Percentiles rank a stretch among this genome's conserved stretches.
These are phyloP conservation scores for Drosophila equinoxialis DNA, from an alignment of 1,140 invertebrate genomes.

Conservation along the genomic window DNA sequence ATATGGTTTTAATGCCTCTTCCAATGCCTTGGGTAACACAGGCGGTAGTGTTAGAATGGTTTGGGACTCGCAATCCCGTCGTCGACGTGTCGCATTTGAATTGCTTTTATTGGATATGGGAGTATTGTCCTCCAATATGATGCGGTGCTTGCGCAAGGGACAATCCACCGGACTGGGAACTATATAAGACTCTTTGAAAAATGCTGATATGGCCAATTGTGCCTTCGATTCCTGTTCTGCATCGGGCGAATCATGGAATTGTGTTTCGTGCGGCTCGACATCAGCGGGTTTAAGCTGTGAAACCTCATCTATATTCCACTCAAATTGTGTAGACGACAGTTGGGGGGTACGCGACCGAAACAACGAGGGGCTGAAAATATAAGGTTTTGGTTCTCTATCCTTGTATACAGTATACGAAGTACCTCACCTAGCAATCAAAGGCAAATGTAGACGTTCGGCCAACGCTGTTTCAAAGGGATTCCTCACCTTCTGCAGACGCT, in stretches of 20 bases:
- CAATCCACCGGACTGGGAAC: constrained; percentile 84
- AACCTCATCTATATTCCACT: constrained; percentile 85
- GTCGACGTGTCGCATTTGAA: constrained; percentile 29
- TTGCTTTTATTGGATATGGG: constrained; percentile 66
- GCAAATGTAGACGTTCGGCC: constrained; percentile 76
- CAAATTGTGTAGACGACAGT: constrained; percentile 83
- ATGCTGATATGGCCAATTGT: constrained; percentile 84
- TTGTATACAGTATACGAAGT: not conserved
- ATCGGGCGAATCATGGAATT: constrained; percentile 83
- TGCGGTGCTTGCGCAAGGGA: constrained; percentile 73
- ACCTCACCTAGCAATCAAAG: constrained; percentile 76
- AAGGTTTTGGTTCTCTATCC: not conserved
- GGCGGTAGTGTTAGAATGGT: constrained; percentile 84
- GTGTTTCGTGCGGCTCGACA: constrained; percentile 84
- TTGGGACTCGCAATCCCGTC: constrained; percentile 80
- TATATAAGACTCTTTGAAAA: constrained; percentile 84
- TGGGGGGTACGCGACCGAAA: constrained; percentile 77
- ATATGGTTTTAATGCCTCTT: constrained; percentile 84
- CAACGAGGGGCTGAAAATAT: constrained; percentile 67
- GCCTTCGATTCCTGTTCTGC: constrained; percentile 84
- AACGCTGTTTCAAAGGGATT: constrained; percentile 78
- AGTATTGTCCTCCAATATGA: constrained; percentile 69
- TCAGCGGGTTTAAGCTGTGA: constrained; percentile 84
- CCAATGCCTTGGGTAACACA: constrained; percentile 83
- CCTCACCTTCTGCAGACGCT: constrained; percentile 68